These are phyloP conservation scores for Zaprionus africanus DNA, from an alignment of 1,140 invertebrate species.

Conservation along the genomic window DNA sequence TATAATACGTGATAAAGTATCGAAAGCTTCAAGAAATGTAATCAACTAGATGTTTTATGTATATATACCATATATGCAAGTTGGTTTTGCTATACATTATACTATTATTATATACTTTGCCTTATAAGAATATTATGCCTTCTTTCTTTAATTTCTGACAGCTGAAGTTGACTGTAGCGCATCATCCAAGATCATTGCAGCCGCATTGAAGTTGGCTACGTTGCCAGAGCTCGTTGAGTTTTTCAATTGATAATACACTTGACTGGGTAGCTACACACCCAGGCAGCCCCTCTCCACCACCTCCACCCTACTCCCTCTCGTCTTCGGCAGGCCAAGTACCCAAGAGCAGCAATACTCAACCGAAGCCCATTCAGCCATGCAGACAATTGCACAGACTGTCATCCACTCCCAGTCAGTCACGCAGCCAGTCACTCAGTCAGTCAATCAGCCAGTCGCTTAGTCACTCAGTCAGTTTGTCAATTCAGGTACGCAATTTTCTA, in stretches of 20 bases:
- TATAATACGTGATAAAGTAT: no score
- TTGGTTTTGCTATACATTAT: no score
- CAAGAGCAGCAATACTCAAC: conserved; percentile 39
- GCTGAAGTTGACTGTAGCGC: neutral
- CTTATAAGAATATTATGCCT: neutral
- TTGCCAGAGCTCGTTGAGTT: conserved; percentile 69
- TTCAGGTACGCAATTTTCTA: conserved; percentile 71
- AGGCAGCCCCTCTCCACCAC: conserved; percentile 10
- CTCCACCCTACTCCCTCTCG: neutral
- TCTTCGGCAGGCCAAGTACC: conserved; percentile 4
- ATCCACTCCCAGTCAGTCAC: conserved; percentile 30
- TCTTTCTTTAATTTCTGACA: no score
- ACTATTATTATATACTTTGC: no score
- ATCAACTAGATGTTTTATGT: no score
- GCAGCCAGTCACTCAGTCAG: conserved; percentile 17
- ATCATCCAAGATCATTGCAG: neutral
- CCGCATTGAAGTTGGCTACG: conserved; percentile 39
- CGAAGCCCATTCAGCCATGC: conserved; percentile 59
- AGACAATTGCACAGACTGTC: conserved; percentile 66
- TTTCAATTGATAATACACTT: conserved; percentile 80
- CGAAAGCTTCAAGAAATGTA: no score
- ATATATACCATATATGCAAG: no score
- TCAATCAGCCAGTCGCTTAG: conserved; percentile 41
- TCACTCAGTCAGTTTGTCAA: conserved; percentile 53
- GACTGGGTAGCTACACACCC: conserved; percentile 46